phyloP scores from a whole-genome alignment of 2,113 vertebrate species.

The Actinemys pallida region DNA sequence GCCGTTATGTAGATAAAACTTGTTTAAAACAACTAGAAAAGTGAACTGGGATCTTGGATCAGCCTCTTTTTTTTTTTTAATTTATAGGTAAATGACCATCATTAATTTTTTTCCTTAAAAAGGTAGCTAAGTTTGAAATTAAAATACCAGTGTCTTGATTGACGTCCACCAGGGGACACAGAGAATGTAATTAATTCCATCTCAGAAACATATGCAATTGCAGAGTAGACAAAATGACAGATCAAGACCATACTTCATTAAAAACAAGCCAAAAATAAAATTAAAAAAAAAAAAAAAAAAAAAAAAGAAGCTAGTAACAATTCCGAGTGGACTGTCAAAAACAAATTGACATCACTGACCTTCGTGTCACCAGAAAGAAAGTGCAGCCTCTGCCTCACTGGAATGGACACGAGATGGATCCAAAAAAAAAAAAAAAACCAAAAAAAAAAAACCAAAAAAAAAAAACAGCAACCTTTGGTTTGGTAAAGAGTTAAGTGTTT shows the following conservation, averaged over 20 bases:
- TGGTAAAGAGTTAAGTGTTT: slow-evolving; percentile 80
- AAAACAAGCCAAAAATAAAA: slow-evolving; percentile 53
- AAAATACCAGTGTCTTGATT: slow-evolving; percentile 70
- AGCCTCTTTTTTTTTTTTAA: slow-evolving; percentile 50
- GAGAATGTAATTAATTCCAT: slow-evolving; percentile 34
- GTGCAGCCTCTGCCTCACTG: slow-evolving; percentile 79
- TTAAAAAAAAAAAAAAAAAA: not conserved
- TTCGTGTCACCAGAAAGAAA: slow-evolving; percentile 78
- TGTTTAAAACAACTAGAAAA: slow-evolving; percentile 63
- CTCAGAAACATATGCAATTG: slow-evolving; percentile 58
- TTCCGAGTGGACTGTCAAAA: slow-evolving; percentile 67
- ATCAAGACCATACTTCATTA: slow-evolving; percentile 61
- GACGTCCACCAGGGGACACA: slow-evolving; percentile 29
- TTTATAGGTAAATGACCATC: slow-evolving; percentile 59
- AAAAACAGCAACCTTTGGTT: slow-evolving; percentile 85
- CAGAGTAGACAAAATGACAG: slow-evolving; percentile 58
- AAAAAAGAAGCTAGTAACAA: slow-evolving; percentile 55
- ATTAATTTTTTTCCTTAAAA: slow-evolving; percentile 60
- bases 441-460: slow-evolving; percentile 36
- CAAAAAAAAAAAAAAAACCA: slow-evolving; percentile 64
- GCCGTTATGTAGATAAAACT: slow-evolving; percentile 58
- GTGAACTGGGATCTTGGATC: slow-evolving; percentile 65
- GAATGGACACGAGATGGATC: slow-evolving; percentile 81
- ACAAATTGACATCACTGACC: slow-evolving; percentile 72
- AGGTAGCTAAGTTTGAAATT: slow-evolving; percentile 23